phyloP scores from a whole-genome alignment of 2,888 invertebrate species.

The Pollenia angustigena region DNA sequence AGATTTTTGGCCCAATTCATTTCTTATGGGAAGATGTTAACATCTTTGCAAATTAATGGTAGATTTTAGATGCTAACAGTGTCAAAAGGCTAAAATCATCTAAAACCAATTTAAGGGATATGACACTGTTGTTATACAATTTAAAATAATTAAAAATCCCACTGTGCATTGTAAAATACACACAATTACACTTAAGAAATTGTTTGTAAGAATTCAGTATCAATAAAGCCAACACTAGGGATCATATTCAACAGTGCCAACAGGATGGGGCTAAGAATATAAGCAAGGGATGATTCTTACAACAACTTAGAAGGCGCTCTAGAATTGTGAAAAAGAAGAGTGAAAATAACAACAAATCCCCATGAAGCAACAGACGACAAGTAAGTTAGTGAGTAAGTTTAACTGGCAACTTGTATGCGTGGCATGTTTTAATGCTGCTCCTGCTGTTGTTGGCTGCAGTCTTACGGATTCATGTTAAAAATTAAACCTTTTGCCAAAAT shows the following conservation, averaged over 20 bases:
- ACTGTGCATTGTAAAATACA: constrained; percentile 21
- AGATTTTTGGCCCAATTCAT: no score
- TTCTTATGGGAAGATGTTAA: no score
- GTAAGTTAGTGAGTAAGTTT: constrained; percentile 26
- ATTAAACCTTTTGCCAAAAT: constrained; percentile 51
- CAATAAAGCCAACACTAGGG: constrained; percentile 57
- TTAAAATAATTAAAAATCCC: no score
- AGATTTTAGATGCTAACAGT: no score
- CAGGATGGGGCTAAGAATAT: constrained; percentile 29
- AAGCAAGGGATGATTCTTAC: constrained; percentile 12
- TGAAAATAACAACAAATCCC: constrained; percentile 18
- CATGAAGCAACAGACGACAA: constrained; percentile 54
- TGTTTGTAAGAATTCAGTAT: constrained; percentile 42
- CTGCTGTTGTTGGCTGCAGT: constrained; percentile 56
- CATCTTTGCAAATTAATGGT: no score
- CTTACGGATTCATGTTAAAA: constrained; percentile 62
- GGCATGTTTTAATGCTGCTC: constrained; percentile 52
- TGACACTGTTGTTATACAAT: no score
- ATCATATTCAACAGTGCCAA: constrained; percentile 32
- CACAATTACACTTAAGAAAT: background rate
- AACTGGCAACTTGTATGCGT: constrained; percentile 67
- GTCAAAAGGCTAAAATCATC: no score
- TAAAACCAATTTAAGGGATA: no score
- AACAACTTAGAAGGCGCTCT: constrained; percentile 6
- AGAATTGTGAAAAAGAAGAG: background rate